phyloP scores from a whole-genome alignment of 1,140 invertebrate species.

The Sinella curviseta region DNA sequence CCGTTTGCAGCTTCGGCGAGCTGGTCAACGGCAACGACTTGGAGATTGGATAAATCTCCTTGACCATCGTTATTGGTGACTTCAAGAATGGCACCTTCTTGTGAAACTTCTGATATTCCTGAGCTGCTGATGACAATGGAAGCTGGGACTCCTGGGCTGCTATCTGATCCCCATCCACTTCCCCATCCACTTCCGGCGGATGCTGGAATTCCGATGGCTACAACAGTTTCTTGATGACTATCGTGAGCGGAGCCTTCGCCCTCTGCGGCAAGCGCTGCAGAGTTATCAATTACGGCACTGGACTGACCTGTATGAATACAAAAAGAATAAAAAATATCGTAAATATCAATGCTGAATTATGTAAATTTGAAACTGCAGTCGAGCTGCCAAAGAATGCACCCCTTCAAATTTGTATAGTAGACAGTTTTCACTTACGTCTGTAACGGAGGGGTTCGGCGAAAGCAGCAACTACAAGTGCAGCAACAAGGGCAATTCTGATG shows the following conservation, averaged over 20 bases:
- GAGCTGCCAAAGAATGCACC: no score
- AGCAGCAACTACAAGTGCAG: conserved; percentile 5
- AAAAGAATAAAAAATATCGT: background rate
- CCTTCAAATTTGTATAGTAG: no score
- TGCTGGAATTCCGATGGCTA: background rate
- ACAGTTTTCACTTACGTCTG: conserved; percentile 5
- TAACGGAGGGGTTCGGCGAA: conserved; percentile 11
- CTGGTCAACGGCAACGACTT: background rate
- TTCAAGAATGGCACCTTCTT: background rate
- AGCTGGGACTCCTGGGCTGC: background rate
- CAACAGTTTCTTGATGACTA: background rate
- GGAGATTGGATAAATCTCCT: background rate
- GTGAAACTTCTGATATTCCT: background rate
- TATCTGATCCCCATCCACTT: background rate
- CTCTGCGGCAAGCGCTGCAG: background rate
- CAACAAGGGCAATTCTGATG: background rate
- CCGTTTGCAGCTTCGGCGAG: background rate
- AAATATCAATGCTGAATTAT: background rate
- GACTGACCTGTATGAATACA: background rate
- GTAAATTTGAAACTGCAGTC: no score
- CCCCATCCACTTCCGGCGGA: background rate
- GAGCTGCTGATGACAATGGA: background rate
- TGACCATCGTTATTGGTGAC: background rate
- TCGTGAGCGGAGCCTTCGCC: background rate
- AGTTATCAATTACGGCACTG: background rate